Percentiles rank a stretch among this genome's conserved stretches.
Evolutionary conservation across 2,888 invertebrate species (phyloP).

Genomic region (Lagria hirta): DNA sequence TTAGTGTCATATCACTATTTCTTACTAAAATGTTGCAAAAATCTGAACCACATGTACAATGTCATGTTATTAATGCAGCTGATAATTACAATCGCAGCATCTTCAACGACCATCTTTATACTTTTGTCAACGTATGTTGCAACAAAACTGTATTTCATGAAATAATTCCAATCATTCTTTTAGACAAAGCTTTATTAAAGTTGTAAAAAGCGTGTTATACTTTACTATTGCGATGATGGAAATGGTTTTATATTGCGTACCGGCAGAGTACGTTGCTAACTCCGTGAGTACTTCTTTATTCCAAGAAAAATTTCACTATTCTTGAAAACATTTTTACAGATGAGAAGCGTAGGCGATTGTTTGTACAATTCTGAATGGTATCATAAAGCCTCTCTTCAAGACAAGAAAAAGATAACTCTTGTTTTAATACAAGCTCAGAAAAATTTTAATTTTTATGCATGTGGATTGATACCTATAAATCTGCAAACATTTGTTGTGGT

Average conservation of each 20-base stretch:
- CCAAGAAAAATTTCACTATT: not conserved
- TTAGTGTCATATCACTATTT: conserved; percentile 5
- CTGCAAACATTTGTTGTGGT: conserved; percentile 3
- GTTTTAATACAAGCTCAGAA: not conserved
- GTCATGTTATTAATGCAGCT: conserved; percentile 5
- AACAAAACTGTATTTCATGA: too few relatives aligned
- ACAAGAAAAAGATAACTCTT: not conserved
- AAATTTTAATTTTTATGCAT: conserved; percentile 4
- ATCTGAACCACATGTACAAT: conserved; percentile 1
- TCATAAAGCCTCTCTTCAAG: not conserved
- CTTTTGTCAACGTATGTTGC: conserved; percentile 7
- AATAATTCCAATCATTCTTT: too few relatives aligned
- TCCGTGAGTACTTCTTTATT: not conserved
- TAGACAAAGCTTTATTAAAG: too few relatives aligned
- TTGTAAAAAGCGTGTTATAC: too few relatives aligned
- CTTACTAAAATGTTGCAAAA: not conserved
- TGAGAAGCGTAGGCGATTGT: not conserved
- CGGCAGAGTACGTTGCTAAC: conserved; percentile 1
- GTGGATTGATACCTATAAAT: conserved; percentile 5
- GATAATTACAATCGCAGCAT: conserved; percentile 4
- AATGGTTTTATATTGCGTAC: conserved; percentile 5
- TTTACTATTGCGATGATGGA: conserved; percentile 1
- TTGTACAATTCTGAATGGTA: conserved; percentile 1
- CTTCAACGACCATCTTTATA: conserved; percentile 4
- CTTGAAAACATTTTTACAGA: not conserved